These are phyloP conservation scores for Lordiphosa fenestrarum DNA, from an alignment of 2,888 invertebrate genomes.

Conservation along the genomic window DNA sequence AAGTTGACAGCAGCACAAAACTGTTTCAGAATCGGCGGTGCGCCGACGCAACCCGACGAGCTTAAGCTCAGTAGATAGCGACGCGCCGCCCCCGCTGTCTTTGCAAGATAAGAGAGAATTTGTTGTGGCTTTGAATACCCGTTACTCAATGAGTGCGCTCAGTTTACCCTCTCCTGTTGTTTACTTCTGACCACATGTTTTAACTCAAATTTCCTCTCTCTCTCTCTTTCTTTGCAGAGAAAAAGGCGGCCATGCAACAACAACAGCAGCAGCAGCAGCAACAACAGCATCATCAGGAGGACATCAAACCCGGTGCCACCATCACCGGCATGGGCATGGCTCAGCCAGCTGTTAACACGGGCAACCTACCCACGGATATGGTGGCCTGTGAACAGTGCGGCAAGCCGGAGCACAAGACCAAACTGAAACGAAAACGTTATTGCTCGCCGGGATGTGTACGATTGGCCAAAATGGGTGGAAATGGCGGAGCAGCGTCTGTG, in stretches of 20 bases:
- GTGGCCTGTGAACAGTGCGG: conserved; percentile 87
- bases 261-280: neutral
- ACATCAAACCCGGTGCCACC: conserved; percentile 34
- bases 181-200: no score
- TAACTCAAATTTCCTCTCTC: no score
- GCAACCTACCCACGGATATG: conserved; percentile 68
- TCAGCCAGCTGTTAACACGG: conserved; percentile 7
- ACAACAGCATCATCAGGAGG: conserved; percentile 29
- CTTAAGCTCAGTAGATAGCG: no score
- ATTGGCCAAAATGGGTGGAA: conserved; percentile 76
- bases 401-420: conserved; percentile 83
- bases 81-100: no score
- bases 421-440: conserved; percentile 88
- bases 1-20: no score
- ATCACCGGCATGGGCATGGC: conserved; percentile 11
- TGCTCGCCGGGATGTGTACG: conserved; percentile 87
- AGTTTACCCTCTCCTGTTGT: no score
- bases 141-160: no score
- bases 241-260: conserved; percentile 70
- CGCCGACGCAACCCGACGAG: no score
- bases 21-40: no score
- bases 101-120: no score
- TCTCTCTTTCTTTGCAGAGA: conserved; percentile 61
- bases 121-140: no score
- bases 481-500: neutral